phyloP scores from a whole-genome alignment of 2,888 invertebrate genomes.

The Drosophila planitibia region DNA sequence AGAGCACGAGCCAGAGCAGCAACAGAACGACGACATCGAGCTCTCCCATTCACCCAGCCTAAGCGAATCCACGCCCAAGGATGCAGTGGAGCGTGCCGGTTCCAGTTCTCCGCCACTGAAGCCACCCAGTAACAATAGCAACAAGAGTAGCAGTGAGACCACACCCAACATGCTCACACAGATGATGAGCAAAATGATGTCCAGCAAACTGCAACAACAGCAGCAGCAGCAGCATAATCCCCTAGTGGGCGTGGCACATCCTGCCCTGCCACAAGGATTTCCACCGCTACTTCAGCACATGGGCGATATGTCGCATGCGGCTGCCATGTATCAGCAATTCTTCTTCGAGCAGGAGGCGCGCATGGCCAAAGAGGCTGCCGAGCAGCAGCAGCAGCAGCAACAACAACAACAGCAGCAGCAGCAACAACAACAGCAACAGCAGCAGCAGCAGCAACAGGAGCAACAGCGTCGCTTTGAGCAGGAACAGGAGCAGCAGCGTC shows the following conservation, averaged over 20 bases:
- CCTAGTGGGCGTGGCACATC: conserved; percentile 85
- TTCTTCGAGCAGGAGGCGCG: conserved; percentile 92
- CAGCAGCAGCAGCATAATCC: conserved; percentile 86
- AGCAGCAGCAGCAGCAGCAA: conserved; percentile 87
- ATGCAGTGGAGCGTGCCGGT: conserved; percentile 63
- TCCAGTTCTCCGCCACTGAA: conserved; percentile 74
- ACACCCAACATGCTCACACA: conserved; percentile 87
- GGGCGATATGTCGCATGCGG: conserved; percentile 87
- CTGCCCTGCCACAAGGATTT: conserved; percentile 87
- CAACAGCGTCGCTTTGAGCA: conserved; percentile 87
- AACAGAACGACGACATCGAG: conserved; percentile 70
- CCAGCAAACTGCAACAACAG: conserved; percentile 87
- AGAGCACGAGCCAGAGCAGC: conserved; percentile 85
- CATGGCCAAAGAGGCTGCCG: conserved; percentile 89
- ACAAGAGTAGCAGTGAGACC: conserved; percentile 64
- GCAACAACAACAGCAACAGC: conserved; percentile 86
- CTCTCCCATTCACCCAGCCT: conserved; percentile 79
- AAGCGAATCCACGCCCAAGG: conserved; percentile 68
- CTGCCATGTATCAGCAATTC: conserved; percentile 92
- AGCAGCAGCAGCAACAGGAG: conserved; percentile 86
- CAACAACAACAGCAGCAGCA: conserved; percentile 87
- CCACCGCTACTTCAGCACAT: conserved; percentile 87
- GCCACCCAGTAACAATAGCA: conserved; percentile 53
- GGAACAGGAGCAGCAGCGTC: conserved; percentile 86
- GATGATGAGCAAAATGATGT: conserved; percentile 89